Base-by-base conservation (phyloP, 2,888 invertebrate genomes). In the Germaria angustata region DNA sequence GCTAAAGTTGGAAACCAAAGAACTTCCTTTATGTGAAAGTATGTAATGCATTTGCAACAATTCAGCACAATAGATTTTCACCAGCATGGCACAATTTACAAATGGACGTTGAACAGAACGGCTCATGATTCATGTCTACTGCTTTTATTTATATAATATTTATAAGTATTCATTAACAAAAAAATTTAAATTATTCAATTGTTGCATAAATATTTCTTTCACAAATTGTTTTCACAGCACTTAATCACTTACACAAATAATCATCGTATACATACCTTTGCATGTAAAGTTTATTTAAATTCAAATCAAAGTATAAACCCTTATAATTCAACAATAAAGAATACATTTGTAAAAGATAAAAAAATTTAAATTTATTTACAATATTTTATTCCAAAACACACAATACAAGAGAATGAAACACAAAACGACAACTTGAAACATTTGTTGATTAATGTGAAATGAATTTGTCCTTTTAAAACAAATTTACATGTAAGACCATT, bases 361-460 rank as follows among this genome's bases (percentile, higher is more conserved):
- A 53, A 61, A 41, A 9, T 61, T 13, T 32, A 71, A 63, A 39
- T 39, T 68, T 49, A 53, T 77, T 66, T 44, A 0, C 8, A 73
- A 28, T 36, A 22, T 34, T 72, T 24, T 71, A 53, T 53, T n/a
- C 32, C 20, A 51, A 51, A 55, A 15, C 4, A 39, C 36, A 66
- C 55, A 46, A 28, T 34, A 59, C 32, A 51, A 49, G 22, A 59
- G 59, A 51, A 39, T 59, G 53, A 34, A 77, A 77, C 32, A 82
- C 75, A 75, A 79, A 59, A 76, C 73, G 57, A 71, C 75, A 79
- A 82, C 75, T 79, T 79, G 79, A 76, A 82, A 63, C 66, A 71
- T 79, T 82, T 69, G 73, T 63, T 82, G 82, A 82, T 82, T 79
- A 82, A 82, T 82, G 82, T 71, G 75, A 79, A 82, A 71, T 76